Evolutionary conservation across 2,797 vertebrate genomes (phyloP), one percentile per base, ranked within the genome.

Genomic region (Coranthus polyacanthus): DNA sequence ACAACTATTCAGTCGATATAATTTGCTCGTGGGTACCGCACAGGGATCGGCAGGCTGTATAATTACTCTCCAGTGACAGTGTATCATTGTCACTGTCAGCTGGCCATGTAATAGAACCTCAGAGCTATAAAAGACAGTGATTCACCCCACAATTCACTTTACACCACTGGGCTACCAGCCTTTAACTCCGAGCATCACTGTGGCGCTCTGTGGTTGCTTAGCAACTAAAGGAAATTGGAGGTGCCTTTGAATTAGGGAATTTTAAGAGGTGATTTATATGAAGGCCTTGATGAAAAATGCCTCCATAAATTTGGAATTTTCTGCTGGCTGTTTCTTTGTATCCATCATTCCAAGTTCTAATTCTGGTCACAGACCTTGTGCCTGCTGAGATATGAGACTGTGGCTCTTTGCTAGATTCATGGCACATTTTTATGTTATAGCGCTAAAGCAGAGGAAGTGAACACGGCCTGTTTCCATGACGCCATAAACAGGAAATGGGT

Each of bases 171-270:
- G 79, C 81, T 83, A 63, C 63, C 72, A 83, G 83, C 78, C 84
- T 85, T 79, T 78, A 81, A 87, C 86, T 83, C 75, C 44, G 6
- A 79, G 83, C 89, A 84, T 85, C 78, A 32, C 84, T 59, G 75
- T 74, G 70, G 80, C 26, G 17, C 88, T 75, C 76, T 45, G 2
- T 9, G 55, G 93, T 94, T 93, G 92, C 93, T 75, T 89, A 89
- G 93, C 91, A 94, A 94, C 93, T 81, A 75, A 81, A 90, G 70
- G 68, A 79, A 90, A 88, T 76, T 72, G 77, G 76, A 92, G 67
- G 87, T 88, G 88, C 84, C 61, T 90, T 88, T 89, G 86, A 92
- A 91, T 89, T 79, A 86, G 84, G 74, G 56, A 69, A 68, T 84
- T 88, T 83, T 80, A 84, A 66, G 60, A 83, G 78, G 65, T 82